A percentile compares a stretch with the other conserved stretches of the same genome.
Conservation (phyloP, 1,140 invertebrate genomes). For the Penaeus vannamei region DNA sequence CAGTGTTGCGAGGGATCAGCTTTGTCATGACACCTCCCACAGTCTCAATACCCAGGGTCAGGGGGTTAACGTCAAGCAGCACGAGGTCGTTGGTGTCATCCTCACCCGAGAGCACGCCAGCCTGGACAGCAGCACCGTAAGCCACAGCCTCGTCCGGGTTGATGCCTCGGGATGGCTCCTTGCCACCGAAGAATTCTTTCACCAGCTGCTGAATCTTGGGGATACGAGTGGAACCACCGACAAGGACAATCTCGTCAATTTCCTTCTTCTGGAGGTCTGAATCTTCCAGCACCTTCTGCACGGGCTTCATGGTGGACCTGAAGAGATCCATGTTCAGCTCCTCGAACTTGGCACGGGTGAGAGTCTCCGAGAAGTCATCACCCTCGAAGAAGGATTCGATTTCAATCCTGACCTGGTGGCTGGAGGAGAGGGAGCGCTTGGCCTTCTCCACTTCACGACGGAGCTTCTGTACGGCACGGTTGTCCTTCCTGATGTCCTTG, state of each 20-base stretch:
- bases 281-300: slow-evolving; percentile 98
- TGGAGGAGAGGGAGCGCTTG: slow-evolving; percentile 94
- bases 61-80: slow-evolving; percentile 96
- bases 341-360: slow-evolving; percentile 99
- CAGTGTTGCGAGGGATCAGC: slow-evolving; percentile 90
- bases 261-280: slow-evolving; percentile 99
- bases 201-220: slow-evolving; percentile 99
- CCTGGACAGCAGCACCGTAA: slow-evolving; percentile 98
- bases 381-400: slow-evolving; percentile 99
- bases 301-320: slow-evolving; percentile 97
- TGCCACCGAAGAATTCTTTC: slow-evolving; percentile 98
- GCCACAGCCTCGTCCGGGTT: slow-evolving; percentile 99
- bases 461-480: slow-evolving; percentile 95
- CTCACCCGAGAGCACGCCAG: slow-evolving; percentile 81
- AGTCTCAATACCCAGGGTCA: slow-evolving; percentile 99
- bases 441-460: slow-evolving; percentile 98
- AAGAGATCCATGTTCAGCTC: slow-evolving; percentile 99
- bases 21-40: slow-evolving; percentile 99
- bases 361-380: slow-evolving; percentile 99
- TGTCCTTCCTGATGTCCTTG: slow-evolving; percentile 95
- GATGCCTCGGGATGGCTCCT: slow-evolving; percentile 97
- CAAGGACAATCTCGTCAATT: slow-evolving; percentile 98
- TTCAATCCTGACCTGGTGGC: slow-evolving; percentile 97
- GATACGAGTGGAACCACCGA: slow-evolving; percentile 99
- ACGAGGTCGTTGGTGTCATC: slow-evolving; percentile 97